Evolutionary conservation across 2,113 vertebrate genomes (phyloP).

Genomic region (Octodon degus): DNA sequence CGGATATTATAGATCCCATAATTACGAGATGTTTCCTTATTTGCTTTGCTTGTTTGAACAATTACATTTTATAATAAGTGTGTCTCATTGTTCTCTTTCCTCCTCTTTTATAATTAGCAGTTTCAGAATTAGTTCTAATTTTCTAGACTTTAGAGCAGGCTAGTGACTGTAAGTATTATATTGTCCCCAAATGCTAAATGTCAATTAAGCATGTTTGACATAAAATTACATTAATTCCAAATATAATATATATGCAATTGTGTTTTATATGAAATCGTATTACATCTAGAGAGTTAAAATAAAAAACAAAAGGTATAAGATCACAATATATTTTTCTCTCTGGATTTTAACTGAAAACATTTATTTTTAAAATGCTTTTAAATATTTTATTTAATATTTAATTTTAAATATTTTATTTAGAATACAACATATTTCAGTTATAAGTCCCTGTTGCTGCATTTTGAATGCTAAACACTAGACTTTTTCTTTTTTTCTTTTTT

Average conservation of each 20-base stretch:
- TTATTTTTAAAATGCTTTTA: neutral
- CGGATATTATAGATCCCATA: neutral
- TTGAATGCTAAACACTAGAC: neutral
- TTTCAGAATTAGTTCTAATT: neutral
- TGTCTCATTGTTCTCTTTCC: neutral
- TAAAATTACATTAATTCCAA: neutral
- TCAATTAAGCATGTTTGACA: neutral
- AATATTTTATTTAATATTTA: too few relatives aligned
- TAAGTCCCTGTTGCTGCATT: conserved; percentile 31
- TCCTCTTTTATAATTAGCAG: neutral
- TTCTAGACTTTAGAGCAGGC: neutral
- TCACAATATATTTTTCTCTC: neutral
- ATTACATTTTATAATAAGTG: neutral
- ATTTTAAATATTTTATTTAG: neutral
- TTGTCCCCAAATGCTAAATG: neutral
- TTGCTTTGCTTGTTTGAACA: neutral
- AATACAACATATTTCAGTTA: neutral
- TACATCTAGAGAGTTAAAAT: neutral
- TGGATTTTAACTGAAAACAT: neutral
- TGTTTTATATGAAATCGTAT: neutral
- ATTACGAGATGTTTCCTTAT: neutral
- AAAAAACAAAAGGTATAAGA: neutral
- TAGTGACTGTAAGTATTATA: neutral
- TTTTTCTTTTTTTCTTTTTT: neutral
- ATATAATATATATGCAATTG: neutral